These are phyloP conservation scores for Scarus forsteni DNA, from an alignment of 2,797 vertebrate species.

Conservation along the genomic window DNA sequence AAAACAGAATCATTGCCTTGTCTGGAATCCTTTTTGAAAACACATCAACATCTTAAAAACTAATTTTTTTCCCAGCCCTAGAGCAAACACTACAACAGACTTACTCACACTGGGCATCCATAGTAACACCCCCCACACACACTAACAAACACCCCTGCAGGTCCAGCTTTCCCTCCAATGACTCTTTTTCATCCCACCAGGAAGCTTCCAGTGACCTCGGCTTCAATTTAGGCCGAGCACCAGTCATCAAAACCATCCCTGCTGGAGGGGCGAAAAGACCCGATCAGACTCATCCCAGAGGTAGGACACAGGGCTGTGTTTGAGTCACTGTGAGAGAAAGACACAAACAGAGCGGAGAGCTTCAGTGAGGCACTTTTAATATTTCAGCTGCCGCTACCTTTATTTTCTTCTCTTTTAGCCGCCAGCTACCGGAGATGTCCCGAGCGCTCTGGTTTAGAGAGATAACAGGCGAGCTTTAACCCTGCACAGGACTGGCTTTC, in stretches of 20 bases:
- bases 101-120: slow-evolving; percentile 10
- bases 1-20: no score
- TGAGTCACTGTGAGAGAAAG: slow-evolving; percentile 20
- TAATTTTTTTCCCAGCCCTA: no score
- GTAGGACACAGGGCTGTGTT: slow-evolving; percentile 46
- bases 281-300: slow-evolving; percentile 67
- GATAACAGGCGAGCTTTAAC: slow-evolving; percentile 61
- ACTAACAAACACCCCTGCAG: slow-evolving; percentile 21
- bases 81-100: no score
- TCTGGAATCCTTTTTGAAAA: no score
- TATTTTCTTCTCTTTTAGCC: slow-evolving; percentile 23
- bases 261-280: slow-evolving; percentile 58
- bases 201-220: slow-evolving; percentile 58
- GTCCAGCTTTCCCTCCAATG: slow-evolving; percentile 46
- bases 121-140: slow-evolving; percentile 15
- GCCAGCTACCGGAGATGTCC: slow-evolving; percentile 25
- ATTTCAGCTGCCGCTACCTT: slow-evolving; percentile 50
- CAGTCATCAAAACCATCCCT: slow-evolving; percentile 74
- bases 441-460: slow-evolving; percentile 47
- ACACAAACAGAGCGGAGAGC: slow-evolving; percentile 33
- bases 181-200: slow-evolving; percentile 67
- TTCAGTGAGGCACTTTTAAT: slow-evolving; percentile 57
- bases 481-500: slow-evolving; percentile 35
- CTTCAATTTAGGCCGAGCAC: slow-evolving; percentile 65
- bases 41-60: no score